Evolutionary conservation across 2,113 vertebrate species (phyloP).

Genomic region (Corythoichthys haematopterus): DNA sequence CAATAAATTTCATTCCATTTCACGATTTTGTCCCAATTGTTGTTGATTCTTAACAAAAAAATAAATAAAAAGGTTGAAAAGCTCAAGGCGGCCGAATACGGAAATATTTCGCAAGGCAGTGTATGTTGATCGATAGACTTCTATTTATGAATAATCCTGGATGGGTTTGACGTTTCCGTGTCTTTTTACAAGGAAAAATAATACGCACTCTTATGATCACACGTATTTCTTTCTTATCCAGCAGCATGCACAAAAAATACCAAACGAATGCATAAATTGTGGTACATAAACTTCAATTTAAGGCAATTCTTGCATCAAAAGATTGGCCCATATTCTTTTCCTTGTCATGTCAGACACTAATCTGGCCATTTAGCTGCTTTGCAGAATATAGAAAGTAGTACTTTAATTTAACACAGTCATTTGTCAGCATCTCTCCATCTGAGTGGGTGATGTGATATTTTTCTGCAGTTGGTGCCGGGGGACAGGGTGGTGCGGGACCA

Average conservation of each 20-base stretch:
- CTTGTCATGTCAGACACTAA: background rate
- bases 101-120: too few relatives aligned
- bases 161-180: too few relatives aligned
- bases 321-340: background rate
- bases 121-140: too few relatives aligned
- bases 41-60: too few relatives aligned
- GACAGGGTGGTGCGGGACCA: constrained; percentile 32
- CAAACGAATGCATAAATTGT: background rate
- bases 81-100: too few relatives aligned
- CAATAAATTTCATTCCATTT: too few relatives aligned
- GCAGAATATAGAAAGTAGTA: background rate
- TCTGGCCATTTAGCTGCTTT: background rate
- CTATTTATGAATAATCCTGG: too few relatives aligned
- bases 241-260: background rate
- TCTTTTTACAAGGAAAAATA: too few relatives aligned
- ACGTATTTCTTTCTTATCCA: too few relatives aligned
- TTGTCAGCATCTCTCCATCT: background rate
- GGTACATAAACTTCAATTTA: background rate
- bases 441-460: constrained; percentile 10
- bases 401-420: background rate
- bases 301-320: background rate
- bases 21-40: too few relatives aligned
- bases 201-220: too few relatives aligned
- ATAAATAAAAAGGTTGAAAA: too few relatives aligned
- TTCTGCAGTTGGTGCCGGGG: constrained; percentile 52